phyloP scores from a whole-genome alignment of 1,140 invertebrate genomes.

The Drosophila pseudoobscura region DNA sequence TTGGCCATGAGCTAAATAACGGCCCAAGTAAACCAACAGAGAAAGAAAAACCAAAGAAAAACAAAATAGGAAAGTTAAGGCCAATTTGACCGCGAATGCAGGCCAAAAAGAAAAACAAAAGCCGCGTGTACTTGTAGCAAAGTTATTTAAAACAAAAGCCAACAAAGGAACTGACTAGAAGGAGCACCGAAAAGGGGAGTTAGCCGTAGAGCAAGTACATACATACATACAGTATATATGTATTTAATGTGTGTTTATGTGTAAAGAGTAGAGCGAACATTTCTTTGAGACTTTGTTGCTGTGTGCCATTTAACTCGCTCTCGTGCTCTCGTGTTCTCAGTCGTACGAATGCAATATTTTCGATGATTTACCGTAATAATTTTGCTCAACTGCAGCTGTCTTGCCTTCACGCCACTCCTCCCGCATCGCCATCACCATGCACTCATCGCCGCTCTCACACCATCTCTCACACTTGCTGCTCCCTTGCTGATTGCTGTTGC shows the following conservation, averaged over 20 bases:
- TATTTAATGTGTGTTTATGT: background rate
- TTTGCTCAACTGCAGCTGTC: constrained; percentile 34
- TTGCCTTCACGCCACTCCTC: constrained; percentile 6
- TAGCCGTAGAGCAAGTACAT: too few species aligned
- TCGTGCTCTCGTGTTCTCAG: constrained; percentile 16
- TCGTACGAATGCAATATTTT: constrained; percentile 14
- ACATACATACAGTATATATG: too few species aligned
- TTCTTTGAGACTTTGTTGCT: constrained; percentile 31
- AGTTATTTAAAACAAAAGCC: constrained; percentile 38
- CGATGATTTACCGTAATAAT: constrained; percentile 45
- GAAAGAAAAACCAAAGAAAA: constrained; percentile 19
- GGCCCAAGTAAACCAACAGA: constrained; percentile 35
- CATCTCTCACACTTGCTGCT: too few species aligned
- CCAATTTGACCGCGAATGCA: constrained; percentile 68
- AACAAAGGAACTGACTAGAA: background rate
- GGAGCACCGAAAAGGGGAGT: too few species aligned
- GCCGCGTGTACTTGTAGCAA: constrained; percentile 55
- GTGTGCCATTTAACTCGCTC: constrained; percentile 17
- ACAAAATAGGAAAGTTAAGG: constrained; percentile 61
- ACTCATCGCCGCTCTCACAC: constrained; percentile 13
- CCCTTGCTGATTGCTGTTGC: constrained; percentile 10
- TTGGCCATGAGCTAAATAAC: constrained; percentile 76
- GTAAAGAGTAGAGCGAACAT: constrained; percentile 11
- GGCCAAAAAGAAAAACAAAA: constrained; percentile 67
- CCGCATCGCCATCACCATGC: background rate